Conservation (phyloP, 2,113 vertebrate species). For the Piaya cayana region DNA sequence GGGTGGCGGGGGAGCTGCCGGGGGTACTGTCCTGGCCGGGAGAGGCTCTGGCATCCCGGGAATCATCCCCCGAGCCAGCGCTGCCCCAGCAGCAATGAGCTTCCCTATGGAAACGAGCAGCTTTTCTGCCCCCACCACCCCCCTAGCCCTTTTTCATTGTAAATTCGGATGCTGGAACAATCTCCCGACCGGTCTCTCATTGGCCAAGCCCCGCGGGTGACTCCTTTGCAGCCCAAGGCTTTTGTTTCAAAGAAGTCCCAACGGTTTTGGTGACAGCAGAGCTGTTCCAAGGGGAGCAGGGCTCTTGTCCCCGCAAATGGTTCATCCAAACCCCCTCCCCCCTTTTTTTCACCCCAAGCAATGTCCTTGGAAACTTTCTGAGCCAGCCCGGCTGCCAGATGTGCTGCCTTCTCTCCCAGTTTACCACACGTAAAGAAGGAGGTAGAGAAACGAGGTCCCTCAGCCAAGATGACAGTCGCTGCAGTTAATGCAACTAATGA, state of each 20-base stretch:
- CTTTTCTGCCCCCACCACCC: too few relatives aligned
- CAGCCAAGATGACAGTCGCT: not conserved
- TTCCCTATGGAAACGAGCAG: not conserved
- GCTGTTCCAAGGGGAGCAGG: not conserved
- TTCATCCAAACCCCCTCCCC: not conserved
- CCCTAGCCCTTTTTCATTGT: not conserved
- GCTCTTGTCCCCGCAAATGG: not conserved
- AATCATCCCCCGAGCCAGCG: too few relatives aligned
- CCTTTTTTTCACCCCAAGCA: not conserved
- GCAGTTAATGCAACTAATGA: not conserved
- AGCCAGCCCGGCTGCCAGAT: not conserved
- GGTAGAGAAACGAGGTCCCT: not conserved
- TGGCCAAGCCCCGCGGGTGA: not conserved
- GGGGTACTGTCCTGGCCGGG: not conserved
- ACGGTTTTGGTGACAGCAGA: not conserved
- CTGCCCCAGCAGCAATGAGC: too few relatives aligned
- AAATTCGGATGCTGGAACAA: not conserved
- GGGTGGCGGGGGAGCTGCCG: not conserved
- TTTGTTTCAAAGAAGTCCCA: not conserved
- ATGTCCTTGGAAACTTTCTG: not conserved
- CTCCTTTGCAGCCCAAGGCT: not conserved
- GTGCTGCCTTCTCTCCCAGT: not conserved
- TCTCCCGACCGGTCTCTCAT: not conserved
- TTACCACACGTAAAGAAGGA: not conserved
- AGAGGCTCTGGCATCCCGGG: not conserved